Evolutionary conservation across 2,113 vertebrate genomes (phyloP).

Genomic region (Prolemur simus): DNA sequence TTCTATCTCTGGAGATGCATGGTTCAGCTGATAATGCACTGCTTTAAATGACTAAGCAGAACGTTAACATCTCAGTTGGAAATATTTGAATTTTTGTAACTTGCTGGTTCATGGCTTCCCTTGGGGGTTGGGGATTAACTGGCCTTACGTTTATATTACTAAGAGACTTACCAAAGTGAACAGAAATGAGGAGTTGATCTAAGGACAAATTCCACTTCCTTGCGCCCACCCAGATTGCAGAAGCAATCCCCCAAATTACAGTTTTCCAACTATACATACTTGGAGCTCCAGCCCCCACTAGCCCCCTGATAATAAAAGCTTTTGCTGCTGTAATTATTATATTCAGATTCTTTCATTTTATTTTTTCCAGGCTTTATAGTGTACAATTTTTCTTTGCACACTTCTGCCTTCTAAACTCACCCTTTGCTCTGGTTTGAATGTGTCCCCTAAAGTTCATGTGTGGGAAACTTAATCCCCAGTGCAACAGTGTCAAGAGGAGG

Average conservation of each 20-base stretch:
- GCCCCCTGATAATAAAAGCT: neutral
- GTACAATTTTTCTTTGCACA: neutral
- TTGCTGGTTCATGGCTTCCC: neutral
- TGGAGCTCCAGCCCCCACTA: neutral
- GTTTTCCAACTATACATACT: neutral
- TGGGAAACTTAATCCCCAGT: neutral
- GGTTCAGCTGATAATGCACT: neutral
- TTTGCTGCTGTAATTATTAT: neutral
- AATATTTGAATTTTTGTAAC: neutral
- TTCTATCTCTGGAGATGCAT: neutral
- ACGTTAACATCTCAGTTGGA: neutral
- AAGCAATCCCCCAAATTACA: neutral
- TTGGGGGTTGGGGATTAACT: neutral
- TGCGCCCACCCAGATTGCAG: neutral
- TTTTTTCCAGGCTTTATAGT: neutral
- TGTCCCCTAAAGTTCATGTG: neutral
- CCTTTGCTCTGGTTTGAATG: neutral
- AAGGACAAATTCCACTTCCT: neutral
- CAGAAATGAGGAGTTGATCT: neutral
- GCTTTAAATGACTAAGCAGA: neutral
- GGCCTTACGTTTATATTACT: neutral
- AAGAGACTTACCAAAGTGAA: neutral
- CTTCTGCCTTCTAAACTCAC: neutral
- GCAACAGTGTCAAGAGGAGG: neutral
- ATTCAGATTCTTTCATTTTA: neutral